Conservation (phyloP, 1,140 invertebrate species). For the Leptopilina clavipes region DNA sequence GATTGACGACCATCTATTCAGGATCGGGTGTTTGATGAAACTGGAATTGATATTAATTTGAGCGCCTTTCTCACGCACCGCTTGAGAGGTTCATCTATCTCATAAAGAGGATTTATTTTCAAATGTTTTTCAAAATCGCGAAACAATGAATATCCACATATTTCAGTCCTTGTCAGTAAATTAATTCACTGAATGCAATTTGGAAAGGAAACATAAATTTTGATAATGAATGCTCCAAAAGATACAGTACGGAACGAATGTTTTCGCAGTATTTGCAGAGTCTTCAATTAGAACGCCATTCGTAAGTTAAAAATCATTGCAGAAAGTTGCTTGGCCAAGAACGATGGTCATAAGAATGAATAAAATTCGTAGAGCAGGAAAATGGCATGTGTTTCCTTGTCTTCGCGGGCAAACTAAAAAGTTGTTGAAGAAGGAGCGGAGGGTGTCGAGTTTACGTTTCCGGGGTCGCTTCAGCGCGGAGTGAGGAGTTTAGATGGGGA, state of each 20-base stretch:
- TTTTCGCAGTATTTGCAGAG: no score
- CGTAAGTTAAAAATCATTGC: no score
- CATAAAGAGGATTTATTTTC: not conserved
- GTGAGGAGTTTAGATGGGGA: slow-evolving; percentile 18
- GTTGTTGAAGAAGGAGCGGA: slow-evolving; percentile 18
- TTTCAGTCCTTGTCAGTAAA: no score
- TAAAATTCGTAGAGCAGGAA: no score
- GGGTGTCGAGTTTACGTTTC: slow-evolving; percentile 31
- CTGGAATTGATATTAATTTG: slow-evolving; percentile 22
- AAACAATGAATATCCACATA: no score
- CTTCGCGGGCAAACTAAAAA: slow-evolving; percentile 17
- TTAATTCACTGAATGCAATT: no score
- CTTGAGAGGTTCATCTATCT: slow-evolving; percentile 13
- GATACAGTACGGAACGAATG: no score
- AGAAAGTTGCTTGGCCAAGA: no score
- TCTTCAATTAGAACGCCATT: no score
- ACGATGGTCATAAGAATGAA: no score
- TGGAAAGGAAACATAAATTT: no score
- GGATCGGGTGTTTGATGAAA: slow-evolving; percentile 7
- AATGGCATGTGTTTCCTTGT: slow-evolving; percentile 19
- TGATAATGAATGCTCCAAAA: no score
- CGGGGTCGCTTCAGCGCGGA: not conserved
- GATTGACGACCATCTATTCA: slow-evolving; percentile 5
- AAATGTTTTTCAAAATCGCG: not conserved
- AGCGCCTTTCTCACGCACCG: not conserved